phyloP scores from a whole-genome alignment of 2,113 vertebrate genomes.

The Mustela nigripes region DNA sequence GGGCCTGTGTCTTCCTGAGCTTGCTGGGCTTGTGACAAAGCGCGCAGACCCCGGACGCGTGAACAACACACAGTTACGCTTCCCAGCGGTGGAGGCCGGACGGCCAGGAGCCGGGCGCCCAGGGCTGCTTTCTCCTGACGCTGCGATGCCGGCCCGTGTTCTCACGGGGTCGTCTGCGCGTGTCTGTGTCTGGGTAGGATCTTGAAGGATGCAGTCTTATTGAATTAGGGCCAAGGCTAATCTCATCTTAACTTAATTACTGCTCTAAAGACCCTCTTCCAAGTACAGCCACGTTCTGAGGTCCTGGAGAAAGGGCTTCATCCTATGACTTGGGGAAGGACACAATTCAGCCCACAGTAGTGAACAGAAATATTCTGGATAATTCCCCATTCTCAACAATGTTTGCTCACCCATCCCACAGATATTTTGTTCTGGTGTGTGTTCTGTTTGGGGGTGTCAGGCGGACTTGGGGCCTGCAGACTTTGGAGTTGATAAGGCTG shows the following conservation, averaged over 20 bases:
- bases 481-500: accelerated
- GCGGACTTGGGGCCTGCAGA: too few relatives aligned
- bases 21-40: not conserved
- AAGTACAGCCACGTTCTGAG: not conserved
- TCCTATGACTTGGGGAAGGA: too few relatives aligned
- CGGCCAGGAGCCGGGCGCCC: not conserved
- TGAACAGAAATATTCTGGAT: not conserved
- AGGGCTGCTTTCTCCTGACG: not conserved
- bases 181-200: not conserved
- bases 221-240: not conserved
- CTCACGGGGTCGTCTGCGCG: accelerated
- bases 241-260: not conserved
- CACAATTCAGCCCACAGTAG: accelerated
- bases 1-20: accelerated
- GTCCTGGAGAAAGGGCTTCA: accelerated
- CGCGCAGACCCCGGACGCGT: accelerated
- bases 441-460: not conserved
- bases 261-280: not conserved
- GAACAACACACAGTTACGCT: accelerated
- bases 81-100: not conserved
- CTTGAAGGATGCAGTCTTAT: too few relatives aligned
- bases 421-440: too few relatives aligned
- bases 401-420: too few relatives aligned
- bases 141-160: not conserved
- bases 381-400: too few relatives aligned